Evolutionary conservation across 2,888 invertebrate genomes (phyloP), one percentile per base, ranked within the genome.

Genomic region (Aproaerema taeniolella): DNA sequence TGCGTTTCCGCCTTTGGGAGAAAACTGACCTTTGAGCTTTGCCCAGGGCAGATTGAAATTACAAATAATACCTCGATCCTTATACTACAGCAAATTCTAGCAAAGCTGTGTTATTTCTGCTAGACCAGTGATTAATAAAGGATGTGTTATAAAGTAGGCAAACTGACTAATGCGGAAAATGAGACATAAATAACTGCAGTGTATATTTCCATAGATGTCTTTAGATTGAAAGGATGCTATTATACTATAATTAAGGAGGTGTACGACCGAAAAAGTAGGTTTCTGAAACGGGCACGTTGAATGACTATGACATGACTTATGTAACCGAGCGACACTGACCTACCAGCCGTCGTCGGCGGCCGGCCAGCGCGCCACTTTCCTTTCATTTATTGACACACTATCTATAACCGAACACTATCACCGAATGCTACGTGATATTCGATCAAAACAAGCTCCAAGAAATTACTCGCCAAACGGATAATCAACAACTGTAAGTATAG

Each of bases 321-420:
- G 81, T 75, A 82, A 83, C 52, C 50, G 61, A 58, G 59, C 79
- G 86, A 82, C 85, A 85, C 81, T 86, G 86, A 85, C 86, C 86
- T 70, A 83, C 75, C 74, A 67, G 61, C 60, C 61, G 67, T 55
- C 67, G 58, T 56, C 52, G 67, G 61, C 60, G 61, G 67, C 55
- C 67, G 58, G 57, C 52, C 69, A 12, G 8, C 35, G 83, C 65
- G 74, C 80, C 69, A 83, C 85, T 85, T 85, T 82, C 82, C 73
- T 81, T 82, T 83, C 78, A n/a, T 75, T 76, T 82, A 82, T 82
- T 81, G 82, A 82, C 85, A 82, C 78, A 81, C 78, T 70, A 73
- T 75, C 73, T 71, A 66, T 67, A 72, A 65, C 64, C 67, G 66
- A 65, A 60, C 64, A 66, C 61, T 65, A 69, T 67, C 67, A 61